Evolutionary conservation across 53 echinoderm and acorn worm species (phyloP).

Genomic region (Echinometra lucunter): DNA sequence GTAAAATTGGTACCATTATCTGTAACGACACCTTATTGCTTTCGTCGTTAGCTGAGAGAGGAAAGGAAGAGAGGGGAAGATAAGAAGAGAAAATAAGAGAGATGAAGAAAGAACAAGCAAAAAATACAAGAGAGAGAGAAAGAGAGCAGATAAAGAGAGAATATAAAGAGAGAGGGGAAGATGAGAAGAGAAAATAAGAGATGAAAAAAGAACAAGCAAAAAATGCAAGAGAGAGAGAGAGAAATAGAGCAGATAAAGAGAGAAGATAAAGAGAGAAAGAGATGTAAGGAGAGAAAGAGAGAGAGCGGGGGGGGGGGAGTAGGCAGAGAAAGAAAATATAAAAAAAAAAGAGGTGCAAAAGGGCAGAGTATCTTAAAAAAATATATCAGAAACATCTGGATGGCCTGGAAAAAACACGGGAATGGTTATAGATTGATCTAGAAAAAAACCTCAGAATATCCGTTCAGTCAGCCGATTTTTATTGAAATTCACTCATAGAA

Average conservation of each 20-base stretch:
- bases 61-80: neutral
- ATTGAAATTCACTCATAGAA: neutral
- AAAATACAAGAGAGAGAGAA: neutral
- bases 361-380: neutral
- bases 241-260: neutral
- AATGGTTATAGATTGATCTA: constrained; percentile 1
- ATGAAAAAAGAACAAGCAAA: neutral
- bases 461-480: neutral
- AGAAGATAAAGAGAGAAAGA: neutral
- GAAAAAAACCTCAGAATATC: neutral
- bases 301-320: neutral
- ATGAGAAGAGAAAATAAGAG: too few species aligned
- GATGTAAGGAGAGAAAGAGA: neutral
- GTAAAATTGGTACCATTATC: too few species aligned
- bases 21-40: too few species aligned
- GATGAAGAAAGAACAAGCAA: neutral
- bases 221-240: neutral
- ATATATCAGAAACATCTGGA: neutral
- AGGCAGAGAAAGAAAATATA: neutral
- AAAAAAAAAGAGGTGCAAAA: neutral
- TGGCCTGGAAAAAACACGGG: neutral
- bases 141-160: too few species aligned
- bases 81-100: neutral
- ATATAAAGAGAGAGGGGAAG: neutral
- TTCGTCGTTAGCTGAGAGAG: neutral